Conservation (phyloP, 2,113 vertebrate species). For the Hepsetus odoe region DNA sequence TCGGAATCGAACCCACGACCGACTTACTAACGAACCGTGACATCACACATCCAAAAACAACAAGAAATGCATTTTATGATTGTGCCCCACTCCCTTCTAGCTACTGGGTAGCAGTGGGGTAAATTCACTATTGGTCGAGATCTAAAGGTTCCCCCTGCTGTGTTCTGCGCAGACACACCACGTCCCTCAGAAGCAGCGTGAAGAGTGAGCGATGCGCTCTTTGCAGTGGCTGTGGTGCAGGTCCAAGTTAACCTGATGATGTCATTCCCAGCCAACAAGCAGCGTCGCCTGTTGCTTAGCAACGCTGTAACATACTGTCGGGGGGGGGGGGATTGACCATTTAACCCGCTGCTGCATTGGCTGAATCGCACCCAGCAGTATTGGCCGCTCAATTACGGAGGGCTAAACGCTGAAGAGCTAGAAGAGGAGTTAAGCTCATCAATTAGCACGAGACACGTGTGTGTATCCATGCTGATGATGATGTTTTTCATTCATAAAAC, state of each 20-base stretch:
- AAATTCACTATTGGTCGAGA: too few species aligned
- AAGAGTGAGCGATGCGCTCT: background rate
- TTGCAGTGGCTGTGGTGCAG: background rate
- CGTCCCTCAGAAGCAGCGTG: too few species aligned
- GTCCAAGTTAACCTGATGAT: slow-evolving; percentile 19
- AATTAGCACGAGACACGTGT: background rate
- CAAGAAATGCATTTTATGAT: too few species aligned
- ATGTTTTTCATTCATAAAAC: background rate
- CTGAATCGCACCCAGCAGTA: background rate
- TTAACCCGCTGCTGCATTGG: slow-evolving; percentile 32
- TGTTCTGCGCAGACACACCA: too few species aligned
- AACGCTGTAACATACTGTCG: slow-evolving; percentile 12
- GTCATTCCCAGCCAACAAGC: slow-evolving; percentile 16
- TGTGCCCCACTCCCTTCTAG: too few species aligned
- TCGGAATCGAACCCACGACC: too few species aligned
- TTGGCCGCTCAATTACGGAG: background rate
- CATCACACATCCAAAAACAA: too few species aligned
- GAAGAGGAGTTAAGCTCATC: background rate
- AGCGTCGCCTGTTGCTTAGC: slow-evolving; percentile 44
- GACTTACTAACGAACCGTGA: too few species aligned
- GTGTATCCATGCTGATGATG: background rate
- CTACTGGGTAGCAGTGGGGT: too few species aligned
- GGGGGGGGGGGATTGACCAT: slow-evolving; percentile 16
- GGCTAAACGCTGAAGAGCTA: background rate
- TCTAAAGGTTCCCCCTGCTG: too few species aligned